A percentile compares a stretch with the other conserved stretches of the same genome.
These are phyloP conservation scores for Semnornis frantzii DNA, from an alignment of 2,113 vertebrate species.

Conservation along the genomic window DNA sequence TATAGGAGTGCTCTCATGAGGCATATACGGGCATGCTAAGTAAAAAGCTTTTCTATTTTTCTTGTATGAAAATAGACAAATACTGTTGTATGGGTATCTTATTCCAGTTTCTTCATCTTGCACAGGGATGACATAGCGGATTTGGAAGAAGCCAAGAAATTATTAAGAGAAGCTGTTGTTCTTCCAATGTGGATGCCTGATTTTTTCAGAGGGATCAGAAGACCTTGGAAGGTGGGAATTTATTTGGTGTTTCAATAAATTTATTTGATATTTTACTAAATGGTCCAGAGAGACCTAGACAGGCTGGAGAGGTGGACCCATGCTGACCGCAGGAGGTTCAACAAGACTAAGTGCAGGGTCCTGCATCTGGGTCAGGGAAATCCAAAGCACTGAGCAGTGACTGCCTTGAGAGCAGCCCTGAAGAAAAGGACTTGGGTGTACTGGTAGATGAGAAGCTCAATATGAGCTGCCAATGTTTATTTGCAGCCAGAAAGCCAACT, in stretches of 20 bases:
- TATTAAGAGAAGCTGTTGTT: constrained; percentile 84
- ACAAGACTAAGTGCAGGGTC: no score
- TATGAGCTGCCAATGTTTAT: no score
- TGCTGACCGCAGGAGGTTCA: no score
- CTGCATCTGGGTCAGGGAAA: no score
- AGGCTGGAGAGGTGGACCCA: no score
- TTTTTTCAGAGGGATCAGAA: constrained; percentile 86
- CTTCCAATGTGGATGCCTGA: constrained; percentile 89
- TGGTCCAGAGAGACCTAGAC: no score
- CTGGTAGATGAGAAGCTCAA: no score
- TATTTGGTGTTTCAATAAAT: neutral
- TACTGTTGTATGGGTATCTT: neutral
- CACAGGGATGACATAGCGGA: constrained; percentile 84
- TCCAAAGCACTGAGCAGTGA: no score
- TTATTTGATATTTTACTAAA: no score
- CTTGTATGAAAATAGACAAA: neutral
- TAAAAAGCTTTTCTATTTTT: constrained; percentile 4
- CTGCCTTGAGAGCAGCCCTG: no score
- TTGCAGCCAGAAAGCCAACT: no score
- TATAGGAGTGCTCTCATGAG: constrained; percentile 19
- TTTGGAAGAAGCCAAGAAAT: constrained; percentile 85
- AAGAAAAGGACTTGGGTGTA: no score
- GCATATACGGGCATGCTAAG: neutral
- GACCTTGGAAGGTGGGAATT: constrained; percentile 83
- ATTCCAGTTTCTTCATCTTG: constrained; percentile 13